phyloP scores from a whole-genome alignment of 1,140 invertebrate genomes.

The Apolygus lucorum region DNA sequence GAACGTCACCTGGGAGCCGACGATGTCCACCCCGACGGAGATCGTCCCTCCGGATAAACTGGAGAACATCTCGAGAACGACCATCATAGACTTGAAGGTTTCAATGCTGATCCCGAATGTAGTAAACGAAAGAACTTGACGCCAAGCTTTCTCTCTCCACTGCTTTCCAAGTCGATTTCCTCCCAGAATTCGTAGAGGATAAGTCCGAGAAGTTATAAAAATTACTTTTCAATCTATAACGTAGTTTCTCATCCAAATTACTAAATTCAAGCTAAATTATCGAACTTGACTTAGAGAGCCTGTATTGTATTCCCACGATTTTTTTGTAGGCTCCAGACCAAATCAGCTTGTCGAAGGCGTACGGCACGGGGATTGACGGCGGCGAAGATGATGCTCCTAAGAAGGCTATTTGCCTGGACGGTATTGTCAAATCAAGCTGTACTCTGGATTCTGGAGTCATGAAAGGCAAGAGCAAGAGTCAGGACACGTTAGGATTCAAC shows the following conservation, averaged over 20 bases:
- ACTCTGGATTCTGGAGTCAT: constrained; percentile 8
- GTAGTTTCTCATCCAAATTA: no score
- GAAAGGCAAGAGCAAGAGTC: constrained; percentile 19
- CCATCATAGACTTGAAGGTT: neutral
- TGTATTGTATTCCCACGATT: no score
- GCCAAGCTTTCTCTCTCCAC: no score
- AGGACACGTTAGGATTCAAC: constrained; percentile 11
- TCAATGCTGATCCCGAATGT: no score
- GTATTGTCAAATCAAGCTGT: neutral
- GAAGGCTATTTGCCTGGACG: constrained; percentile 1
- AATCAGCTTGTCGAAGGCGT: neutral
- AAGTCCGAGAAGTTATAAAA: no score
- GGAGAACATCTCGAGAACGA: neutral
- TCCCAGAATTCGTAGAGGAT: no score
- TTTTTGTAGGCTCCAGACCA: neutral
- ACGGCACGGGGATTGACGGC: neutral
- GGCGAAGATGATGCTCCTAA: neutral
- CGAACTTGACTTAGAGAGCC: no score
- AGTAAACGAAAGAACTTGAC: no score
- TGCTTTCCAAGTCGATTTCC: no score
- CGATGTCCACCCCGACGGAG: neutral
- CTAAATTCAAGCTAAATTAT: no score
- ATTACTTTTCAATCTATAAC: no score
- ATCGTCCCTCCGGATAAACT: neutral
- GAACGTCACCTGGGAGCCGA: neutral